Conservation (phyloP, 1,140 invertebrate genomes). For the Bombus balteatus region DNA sequence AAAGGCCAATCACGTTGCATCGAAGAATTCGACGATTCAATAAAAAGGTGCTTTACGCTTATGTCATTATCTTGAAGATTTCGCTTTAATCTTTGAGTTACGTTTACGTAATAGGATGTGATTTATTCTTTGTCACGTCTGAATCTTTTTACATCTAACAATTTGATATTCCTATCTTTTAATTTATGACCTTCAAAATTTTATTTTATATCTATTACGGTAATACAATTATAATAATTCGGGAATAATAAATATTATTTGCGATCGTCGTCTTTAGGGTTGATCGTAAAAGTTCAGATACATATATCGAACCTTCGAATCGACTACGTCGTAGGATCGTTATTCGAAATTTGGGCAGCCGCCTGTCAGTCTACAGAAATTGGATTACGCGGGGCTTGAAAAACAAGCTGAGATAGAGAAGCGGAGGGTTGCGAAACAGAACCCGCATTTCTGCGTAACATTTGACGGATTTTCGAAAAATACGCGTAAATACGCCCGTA, state of each 20-base stretch:
- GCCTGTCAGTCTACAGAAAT: constrained; percentile 69
- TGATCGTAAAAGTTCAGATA: background rate
- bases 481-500: constrained; percentile 82
- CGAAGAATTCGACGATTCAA: background rate
- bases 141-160: background rate
- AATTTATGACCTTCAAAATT: background rate
- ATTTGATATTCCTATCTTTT: background rate
- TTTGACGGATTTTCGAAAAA: constrained; percentile 79
- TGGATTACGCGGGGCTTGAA: constrained; percentile 76
- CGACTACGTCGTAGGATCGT: constrained; percentile 1
- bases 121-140: background rate
- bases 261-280: too few relatives aligned
- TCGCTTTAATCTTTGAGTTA: too few relatives aligned
- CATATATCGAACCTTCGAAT: background rate
- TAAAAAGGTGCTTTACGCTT: background rate
- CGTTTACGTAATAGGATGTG: background rate
- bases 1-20: background rate
- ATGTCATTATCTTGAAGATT: too few relatives aligned
- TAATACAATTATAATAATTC: too few relatives aligned
- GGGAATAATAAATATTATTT: too few relatives aligned
- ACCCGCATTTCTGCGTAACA: constrained; percentile 73
- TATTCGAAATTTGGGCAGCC: constrained; percentile 46
- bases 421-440: constrained; percentile 48
- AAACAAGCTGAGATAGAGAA: constrained; percentile 32
- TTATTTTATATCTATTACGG: background rate